Base-by-base conservation (phyloP, 1,140 invertebrate species). In the Drosophila pallidifrons region DNA sequence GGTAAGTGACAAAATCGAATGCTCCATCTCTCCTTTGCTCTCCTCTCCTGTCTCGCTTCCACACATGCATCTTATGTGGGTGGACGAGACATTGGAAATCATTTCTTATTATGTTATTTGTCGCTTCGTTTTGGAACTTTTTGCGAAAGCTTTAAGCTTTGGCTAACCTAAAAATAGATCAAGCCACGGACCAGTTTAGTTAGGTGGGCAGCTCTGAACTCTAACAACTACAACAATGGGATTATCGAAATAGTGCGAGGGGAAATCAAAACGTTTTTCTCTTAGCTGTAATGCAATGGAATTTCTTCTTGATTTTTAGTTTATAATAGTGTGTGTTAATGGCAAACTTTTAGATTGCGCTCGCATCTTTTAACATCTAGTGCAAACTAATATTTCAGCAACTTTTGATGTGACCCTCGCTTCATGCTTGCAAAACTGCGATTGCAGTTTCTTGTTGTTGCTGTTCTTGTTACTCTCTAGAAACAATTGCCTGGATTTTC, bases 401-500 rank as follows among this genome's bases (percentile, higher is more conserved):
- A 52, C 25, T 11, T n/a, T 2, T 13, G 1, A 52, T 13, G 1
- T n/a, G 1, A 11, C 47, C 47, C 47, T 28, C 7, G 20, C 5
- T 2, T 51, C 46, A 5, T n/a, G 64, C 55, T 73, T 67, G 55
- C 70, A 63, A 73, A 73, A 67, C 51, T 5, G 61, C 61, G 32
- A 66, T 72, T 72, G 69, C 69, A 66, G 13, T 51, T 51, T 43
- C 45, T 65, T 43, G 13, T 38, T 59, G 16, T 38, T 52, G 11
- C 20, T 45, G 11, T 46, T 57, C 5, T 47, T 72, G 28, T 60
- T 73, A 54, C 70, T 52, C 49, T 54, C 41, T 74, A 54, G 65
- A 67, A 68, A 74, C 71, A 74, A 68, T 74, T 68, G 71, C 30
- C 54, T 68, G 65, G 41, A 55, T 74, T 74, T 74, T 68, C 71